Conservation (phyloP, 2,888 invertebrate genomes). For the Andricus curvator region DNA sequence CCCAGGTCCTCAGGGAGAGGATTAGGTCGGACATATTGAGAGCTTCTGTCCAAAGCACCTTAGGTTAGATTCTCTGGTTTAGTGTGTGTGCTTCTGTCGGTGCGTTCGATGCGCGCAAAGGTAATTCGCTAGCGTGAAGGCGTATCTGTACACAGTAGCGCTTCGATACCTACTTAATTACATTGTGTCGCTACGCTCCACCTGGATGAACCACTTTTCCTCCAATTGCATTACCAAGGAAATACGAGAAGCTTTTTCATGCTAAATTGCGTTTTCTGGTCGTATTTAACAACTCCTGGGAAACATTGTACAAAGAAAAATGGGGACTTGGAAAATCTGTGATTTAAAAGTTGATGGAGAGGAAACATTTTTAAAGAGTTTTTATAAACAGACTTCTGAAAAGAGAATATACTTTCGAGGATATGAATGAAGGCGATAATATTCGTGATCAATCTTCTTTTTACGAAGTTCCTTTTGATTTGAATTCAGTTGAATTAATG, state of each 20-base stretch:
- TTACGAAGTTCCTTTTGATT: too few relatives aligned
- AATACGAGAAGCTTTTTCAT: background rate
- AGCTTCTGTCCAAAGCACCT: slow-evolving; percentile 66
- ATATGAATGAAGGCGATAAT: too few relatives aligned
- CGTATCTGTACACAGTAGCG: slow-evolving; percentile 4
- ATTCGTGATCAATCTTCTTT: too few relatives aligned
- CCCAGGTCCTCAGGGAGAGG: slow-evolving; percentile 68
- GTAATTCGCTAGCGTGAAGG: slow-evolving; percentile 10
- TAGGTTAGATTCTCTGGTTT: slow-evolving; percentile 43
- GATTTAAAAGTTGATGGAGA: background rate
- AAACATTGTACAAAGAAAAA: background rate
- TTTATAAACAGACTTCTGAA: too few relatives aligned
- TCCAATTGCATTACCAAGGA: background rate
- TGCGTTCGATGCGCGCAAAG: slow-evolving; percentile 46
- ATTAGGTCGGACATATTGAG: slow-evolving; percentile 74
- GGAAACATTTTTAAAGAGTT: too few relatives aligned
- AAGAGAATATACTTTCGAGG: too few relatives aligned
- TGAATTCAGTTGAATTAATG: background rate
- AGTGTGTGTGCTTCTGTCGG: background rate
- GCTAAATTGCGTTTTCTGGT: background rate
- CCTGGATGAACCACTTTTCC: slow-evolving; percentile 6
- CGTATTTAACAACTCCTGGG: background rate
- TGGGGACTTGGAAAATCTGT: background rate
- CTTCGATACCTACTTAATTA: slow-evolving; percentile 32
- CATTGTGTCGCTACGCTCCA: background rate